Evolutionary conservation across 2,888 invertebrate genomes (phyloP).

Genomic region (Ditylenchus weischeri): DNA sequence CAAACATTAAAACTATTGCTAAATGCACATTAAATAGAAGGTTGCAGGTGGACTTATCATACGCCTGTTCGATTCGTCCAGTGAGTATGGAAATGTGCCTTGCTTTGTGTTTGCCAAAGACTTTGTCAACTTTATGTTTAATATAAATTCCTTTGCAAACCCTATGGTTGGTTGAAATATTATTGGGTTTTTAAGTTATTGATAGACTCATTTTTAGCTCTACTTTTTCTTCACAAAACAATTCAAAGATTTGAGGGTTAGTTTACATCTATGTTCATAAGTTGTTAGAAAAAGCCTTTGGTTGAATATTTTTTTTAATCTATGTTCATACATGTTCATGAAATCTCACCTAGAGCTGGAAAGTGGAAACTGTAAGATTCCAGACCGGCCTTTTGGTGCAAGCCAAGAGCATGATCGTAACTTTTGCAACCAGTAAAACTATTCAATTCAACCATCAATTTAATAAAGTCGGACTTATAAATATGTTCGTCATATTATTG

Average conservation of each 20-base stretch:
- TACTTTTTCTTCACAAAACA: conserved; percentile 58
- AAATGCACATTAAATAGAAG: neutral
- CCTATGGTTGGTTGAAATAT: conserved; percentile 47
- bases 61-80: conserved; percentile 46
- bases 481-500: no score
- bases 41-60: conserved; percentile 44
- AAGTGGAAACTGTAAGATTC: no score
- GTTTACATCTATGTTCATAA: conserved; percentile 1
- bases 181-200: neutral
- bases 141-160: conserved; percentile 55
- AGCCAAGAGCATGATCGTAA: no score
- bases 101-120: conserved; percentile 53
- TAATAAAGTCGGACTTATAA: no score
- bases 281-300: no score
- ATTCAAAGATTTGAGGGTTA: conserved; percentile 49
- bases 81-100: conserved; percentile 38
- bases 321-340: no score
- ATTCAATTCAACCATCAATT: no score
- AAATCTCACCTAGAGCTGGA: no score
- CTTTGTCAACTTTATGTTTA: conserved; percentile 55
- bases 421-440: no score
- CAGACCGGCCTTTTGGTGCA: no score
- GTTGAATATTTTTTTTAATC: no score
- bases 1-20: conserved; percentile 22
- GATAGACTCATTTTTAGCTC: conserved; percentile 36